Evolutionary conservation across 2,888 invertebrate genomes (phyloP).

Genomic region (Macaria liturata): DNA sequence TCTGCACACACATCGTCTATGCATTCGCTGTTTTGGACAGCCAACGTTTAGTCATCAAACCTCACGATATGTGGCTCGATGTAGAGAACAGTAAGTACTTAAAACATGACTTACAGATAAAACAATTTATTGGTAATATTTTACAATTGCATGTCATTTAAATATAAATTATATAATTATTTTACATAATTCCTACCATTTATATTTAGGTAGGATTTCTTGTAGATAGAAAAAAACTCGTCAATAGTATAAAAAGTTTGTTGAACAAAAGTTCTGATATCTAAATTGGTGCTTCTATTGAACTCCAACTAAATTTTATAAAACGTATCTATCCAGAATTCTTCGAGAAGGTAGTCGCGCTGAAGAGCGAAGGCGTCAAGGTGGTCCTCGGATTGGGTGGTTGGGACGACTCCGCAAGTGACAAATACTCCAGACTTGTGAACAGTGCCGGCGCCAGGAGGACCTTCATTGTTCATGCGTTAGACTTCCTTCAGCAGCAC

Average conservation of each 20-base stretch:
- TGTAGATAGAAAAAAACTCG: too few relatives aligned
- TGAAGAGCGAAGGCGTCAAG: constrained; percentile 89
- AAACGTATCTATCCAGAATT: constrained; percentile 81
- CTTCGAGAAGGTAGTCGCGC: constrained; percentile 91
- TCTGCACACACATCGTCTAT: constrained; percentile 96
- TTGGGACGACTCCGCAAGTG: constrained; percentile 96
- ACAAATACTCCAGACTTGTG: constrained; percentile 93
- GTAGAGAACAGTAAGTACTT: constrained; percentile 89
- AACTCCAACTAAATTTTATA: too few relatives aligned
- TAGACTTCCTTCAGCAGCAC: constrained; percentile 90
- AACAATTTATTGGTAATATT: too few relatives aligned
- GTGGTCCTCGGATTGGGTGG: constrained; percentile 95
- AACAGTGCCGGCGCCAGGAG: constrained; percentile 87
- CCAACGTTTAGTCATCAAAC: constrained; percentile 89
- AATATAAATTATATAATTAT: too few relatives aligned
- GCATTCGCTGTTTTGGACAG: constrained; percentile 95
- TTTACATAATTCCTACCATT: too few relatives aligned
- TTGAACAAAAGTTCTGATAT: too few relatives aligned
- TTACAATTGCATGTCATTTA: too few relatives aligned
- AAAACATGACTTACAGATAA: too few relatives aligned
- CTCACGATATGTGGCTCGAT: constrained; percentile 95
- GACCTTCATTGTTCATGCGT: constrained; percentile 88
- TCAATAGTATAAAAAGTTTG: too few relatives aligned
- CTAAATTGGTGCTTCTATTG: too few relatives aligned
- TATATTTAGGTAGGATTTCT: too few relatives aligned